Conservation (phyloP, 2,113 vertebrate species). For the Leucoraja erinaceus region DNA sequence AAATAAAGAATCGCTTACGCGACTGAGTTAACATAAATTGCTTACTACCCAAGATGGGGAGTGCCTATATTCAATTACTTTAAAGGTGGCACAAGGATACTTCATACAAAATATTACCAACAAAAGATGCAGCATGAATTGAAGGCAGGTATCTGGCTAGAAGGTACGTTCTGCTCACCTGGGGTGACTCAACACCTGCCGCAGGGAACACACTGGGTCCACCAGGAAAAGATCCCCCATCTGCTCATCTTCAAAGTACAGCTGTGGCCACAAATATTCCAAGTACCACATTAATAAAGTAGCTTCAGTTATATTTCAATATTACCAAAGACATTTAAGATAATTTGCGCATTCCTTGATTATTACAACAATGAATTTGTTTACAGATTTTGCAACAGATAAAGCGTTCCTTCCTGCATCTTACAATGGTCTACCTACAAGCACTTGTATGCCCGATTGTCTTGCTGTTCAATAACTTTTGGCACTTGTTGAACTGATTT, state of each 20-base stretch:
- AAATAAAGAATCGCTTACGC: too few species aligned
- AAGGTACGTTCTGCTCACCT: constrained; percentile 58
- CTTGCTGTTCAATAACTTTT: background rate
- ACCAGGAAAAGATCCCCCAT: constrained; percentile 63
- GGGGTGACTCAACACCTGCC: constrained; percentile 67
- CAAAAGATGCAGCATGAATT: background rate
- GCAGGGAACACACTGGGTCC: constrained; percentile 57
- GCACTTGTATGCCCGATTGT: background rate
- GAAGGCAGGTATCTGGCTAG: background rate
- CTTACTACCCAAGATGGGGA: too few species aligned
- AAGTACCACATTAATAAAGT: background rate
- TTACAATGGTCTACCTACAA: background rate
- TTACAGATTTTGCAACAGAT: background rate
- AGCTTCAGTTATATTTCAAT: background rate
- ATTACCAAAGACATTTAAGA: background rate
- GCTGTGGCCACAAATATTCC: constrained; percentile 50
- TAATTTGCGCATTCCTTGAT: background rate
- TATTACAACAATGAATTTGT: background rate
- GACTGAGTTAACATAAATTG: too few species aligned
- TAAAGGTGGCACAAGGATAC: too few species aligned
- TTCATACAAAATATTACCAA: background rate
- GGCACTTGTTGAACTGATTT: background rate
- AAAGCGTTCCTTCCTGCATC: background rate
- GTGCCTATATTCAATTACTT: background rate
- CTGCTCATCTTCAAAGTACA: constrained; percentile 81